phyloP scores from a whole-genome alignment of 2,888 invertebrate genomes.

The Amphipoea oculea region DNA sequence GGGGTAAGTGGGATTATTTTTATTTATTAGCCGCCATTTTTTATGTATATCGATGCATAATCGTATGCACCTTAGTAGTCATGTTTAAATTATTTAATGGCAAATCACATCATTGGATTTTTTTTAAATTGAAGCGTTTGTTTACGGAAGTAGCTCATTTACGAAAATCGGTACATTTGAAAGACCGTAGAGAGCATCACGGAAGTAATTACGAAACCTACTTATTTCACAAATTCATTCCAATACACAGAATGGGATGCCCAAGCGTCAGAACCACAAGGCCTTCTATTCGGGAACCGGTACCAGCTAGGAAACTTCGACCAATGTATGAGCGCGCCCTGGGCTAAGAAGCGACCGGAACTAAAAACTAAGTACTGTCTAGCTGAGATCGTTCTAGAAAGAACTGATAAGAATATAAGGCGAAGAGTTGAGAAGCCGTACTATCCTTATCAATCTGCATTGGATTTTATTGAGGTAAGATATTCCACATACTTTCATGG shows the following conservation, averaged over 20 bases:
- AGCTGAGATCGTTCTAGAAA: slow-evolving; percentile 84
- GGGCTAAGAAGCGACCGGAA: slow-evolving; percentile 76
- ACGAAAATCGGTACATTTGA: neutral
- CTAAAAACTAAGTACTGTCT: slow-evolving; percentile 87
- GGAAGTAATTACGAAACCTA: neutral
- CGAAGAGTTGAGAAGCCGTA: slow-evolving; percentile 71
- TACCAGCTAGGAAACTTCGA: slow-evolving; percentile 92
- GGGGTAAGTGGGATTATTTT: slow-evolving; percentile 81
- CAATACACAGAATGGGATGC: slow-evolving; percentile 91
- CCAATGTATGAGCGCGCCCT: slow-evolving; percentile 88
- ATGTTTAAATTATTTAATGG: neutral
- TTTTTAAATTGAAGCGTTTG: neutral
- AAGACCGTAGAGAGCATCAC: neutral
- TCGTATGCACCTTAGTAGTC: neutral
- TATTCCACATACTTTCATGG: neutral
- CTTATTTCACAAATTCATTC: neutral
- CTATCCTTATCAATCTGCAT: slow-evolving; percentile 83
- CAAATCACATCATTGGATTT: neutral
- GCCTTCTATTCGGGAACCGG: slow-evolving; percentile 89
- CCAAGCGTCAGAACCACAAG: slow-evolving; percentile 90
- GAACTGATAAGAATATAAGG: slow-evolving; percentile 75
- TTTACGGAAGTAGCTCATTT: neutral
- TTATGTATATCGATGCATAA: neutral
- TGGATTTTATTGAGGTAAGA: slow-evolving; percentile 86
- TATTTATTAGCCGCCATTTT: neutral